Percentiles rank a stretch among this genome's conserved stretches.
phyloP scores from a whole-genome alignment of 2,113 vertebrate genomes.

The Guaruba guarouba region DNA sequence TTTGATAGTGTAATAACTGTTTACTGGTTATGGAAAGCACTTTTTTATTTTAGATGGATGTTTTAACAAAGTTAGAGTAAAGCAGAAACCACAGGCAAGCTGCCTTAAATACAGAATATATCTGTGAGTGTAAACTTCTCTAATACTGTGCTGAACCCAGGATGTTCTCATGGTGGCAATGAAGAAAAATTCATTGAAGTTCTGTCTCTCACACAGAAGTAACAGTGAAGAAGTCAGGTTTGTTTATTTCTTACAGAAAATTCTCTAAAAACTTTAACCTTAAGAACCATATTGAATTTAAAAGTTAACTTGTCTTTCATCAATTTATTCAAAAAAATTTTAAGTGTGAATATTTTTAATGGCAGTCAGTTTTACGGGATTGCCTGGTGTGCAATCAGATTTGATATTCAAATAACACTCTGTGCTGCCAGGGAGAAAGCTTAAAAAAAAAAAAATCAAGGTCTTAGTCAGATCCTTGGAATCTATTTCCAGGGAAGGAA shows the following conservation, averaged over 20 bases:
- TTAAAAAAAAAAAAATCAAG: not conserved
- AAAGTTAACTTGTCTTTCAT: not conserved
- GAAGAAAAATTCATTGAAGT: rapidly evolving
- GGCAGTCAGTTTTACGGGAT: too few species aligned
- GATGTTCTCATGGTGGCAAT: not conserved
- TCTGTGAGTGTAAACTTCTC: not conserved
- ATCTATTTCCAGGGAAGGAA: not conserved
- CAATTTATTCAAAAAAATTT: not conserved
- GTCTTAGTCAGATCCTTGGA: not conserved
- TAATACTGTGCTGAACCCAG: not conserved
- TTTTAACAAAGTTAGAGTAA: not conserved
- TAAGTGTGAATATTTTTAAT: not conserved
- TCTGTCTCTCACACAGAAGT: rapidly evolving
- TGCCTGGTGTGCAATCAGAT: not conserved
- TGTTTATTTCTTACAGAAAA: not conserved
- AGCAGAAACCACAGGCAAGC: not conserved
- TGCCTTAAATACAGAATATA: not conserved
- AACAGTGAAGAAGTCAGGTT: not conserved
- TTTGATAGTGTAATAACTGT: not conserved
- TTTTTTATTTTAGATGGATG: not conserved
- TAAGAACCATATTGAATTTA: not conserved
- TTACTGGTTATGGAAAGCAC: not conserved
- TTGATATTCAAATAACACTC: not conserved
- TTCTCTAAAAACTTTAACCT: not conserved
- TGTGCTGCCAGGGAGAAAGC: not conserved